Percentiles rank a stretch among this genome's conserved stretches.
Conservation (phyloP, 2,113 vertebrate species). For the Elephas maximus region DNA sequence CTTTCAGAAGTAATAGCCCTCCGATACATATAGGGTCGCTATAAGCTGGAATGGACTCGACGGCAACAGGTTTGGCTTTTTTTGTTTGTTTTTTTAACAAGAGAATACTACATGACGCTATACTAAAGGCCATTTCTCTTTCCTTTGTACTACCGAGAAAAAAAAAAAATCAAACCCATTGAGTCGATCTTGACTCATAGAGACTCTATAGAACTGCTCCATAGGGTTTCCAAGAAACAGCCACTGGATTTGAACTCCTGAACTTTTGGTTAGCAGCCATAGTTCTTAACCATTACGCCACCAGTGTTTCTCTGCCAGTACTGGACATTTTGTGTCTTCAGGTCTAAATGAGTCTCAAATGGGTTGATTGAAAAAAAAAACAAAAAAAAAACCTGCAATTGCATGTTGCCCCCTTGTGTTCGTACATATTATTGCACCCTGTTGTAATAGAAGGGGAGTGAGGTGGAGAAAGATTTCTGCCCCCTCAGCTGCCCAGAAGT, state of each 20-base stretch:
- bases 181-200: too few relatives aligned
- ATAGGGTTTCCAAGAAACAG: too few relatives aligned
- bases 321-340: neutral
- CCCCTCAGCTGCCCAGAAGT: neutral
- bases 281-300: too few relatives aligned
- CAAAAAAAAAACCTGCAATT: neutral
- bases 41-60: neutral
- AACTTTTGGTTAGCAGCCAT: too few relatives aligned
- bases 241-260: too few relatives aligned
- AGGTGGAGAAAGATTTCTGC: neutral
- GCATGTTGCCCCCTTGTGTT: conserved; percentile 61
- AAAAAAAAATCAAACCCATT: too few relatives aligned
- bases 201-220: too few relatives aligned
- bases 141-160: neutral
- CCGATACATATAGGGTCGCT: neutral
- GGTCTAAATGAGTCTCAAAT: neutral
- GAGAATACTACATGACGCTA: neutral
- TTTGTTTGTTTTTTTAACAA: neutral
- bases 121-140: neutral
- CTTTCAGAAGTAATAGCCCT: neutral
- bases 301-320: too few relatives aligned
- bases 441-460: neutral
- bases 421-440: neutral
- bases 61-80: neutral
- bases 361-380: neutral